phyloP scores from a whole-genome alignment of 35 echinoderm and acorn worm species.

The Patiria miniata region DNA sequence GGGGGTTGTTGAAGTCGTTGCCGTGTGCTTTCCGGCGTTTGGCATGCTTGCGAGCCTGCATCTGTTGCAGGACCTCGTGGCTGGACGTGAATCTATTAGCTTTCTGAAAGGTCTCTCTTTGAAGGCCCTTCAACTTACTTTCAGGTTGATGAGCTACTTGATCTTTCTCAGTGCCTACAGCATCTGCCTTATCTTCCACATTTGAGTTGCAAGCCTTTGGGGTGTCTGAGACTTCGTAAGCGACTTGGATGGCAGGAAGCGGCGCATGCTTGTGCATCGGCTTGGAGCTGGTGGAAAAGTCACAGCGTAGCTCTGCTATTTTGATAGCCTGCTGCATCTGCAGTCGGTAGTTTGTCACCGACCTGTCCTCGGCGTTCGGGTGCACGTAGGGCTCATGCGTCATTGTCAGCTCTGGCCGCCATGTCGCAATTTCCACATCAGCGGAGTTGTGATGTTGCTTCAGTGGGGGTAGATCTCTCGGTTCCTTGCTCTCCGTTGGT shows the following conservation, averaged over 20 bases:
- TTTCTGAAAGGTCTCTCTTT: neutral
- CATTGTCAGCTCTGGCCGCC: constrained; percentile 44
- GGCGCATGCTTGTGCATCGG: constrained; percentile 42
- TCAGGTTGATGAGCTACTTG: neutral
- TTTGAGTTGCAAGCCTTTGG: neutral
- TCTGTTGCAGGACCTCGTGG: constrained; percentile 70
- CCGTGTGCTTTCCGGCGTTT: constrained; percentile 47
- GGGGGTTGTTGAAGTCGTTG: constrained; percentile 69
- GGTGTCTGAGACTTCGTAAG: neutral
- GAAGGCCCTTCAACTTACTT: neutral
- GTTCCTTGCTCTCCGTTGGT: neutral
- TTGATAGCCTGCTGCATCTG: constrained; percentile 59
- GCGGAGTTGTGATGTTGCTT: constrained; percentile 24
- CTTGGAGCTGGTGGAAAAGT: constrained; percentile 37
- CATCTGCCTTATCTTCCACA: neutral
- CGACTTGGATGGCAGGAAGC: constrained; percentile 45
- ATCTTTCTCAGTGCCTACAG: neutral
- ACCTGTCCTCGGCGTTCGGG: constrained; percentile 47
- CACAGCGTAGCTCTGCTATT: constrained; percentile 50
- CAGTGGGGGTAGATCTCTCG: neutral
- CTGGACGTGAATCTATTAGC: constrained; percentile 34
- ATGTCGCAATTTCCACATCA: constrained; percentile 42
- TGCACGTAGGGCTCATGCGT: neutral
- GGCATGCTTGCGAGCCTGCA: constrained; percentile 65
- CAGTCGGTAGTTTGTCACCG: constrained; percentile 61